Evolutionary conservation across 2,888 invertebrate species (phyloP), one percentile per base, ranked within the genome.

Genomic region (Listrodromus nycthemerus): DNA sequence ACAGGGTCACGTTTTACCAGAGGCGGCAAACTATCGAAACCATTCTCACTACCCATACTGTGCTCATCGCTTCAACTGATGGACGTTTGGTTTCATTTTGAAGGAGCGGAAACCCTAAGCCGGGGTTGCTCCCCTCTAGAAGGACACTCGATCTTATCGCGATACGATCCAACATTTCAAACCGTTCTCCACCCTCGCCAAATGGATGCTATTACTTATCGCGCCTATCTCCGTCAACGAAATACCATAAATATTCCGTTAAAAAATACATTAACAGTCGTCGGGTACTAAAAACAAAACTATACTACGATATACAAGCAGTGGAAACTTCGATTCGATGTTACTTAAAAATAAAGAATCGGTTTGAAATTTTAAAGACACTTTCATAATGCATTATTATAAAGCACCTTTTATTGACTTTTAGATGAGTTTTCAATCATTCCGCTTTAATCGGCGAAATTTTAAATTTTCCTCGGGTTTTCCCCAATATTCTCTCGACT

Each of bases 71-170:
- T 73, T 27, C 58, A 61, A 73, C 27, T 24, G 58, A 33, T 41
- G 16, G 27, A 45, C 30, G 8, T 61, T 63, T 63, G 16, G 48
- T 73, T 79, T 45, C 30, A 27, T 78, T 58, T 71, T 63, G 63
- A 73, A 79, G 73, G 79, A 24, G 37, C 61, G 10, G 24, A 33
- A 41, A 41, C 16, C 13, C 58, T 58, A 21, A 48, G 71, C 45
- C 48, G 48, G 75, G 75, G 67, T 69, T 58, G 58, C 58, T 67
- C 61, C 80, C 80, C 75, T 50, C 41, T 55, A 67, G 66, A 75
- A 75, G 66, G 61, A 63, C 58, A 50, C 27, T 61, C 61, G 58
- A 27, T 48, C 70, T 78, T 70, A 78, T 70, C 78, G 37, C 61
- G 24, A 61, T n/a, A 45, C 27, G 19, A 61, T 69, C 77, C 24